Conservation (phyloP, 1,140 invertebrate genomes). For the Odontomachus brunneus region DNA sequence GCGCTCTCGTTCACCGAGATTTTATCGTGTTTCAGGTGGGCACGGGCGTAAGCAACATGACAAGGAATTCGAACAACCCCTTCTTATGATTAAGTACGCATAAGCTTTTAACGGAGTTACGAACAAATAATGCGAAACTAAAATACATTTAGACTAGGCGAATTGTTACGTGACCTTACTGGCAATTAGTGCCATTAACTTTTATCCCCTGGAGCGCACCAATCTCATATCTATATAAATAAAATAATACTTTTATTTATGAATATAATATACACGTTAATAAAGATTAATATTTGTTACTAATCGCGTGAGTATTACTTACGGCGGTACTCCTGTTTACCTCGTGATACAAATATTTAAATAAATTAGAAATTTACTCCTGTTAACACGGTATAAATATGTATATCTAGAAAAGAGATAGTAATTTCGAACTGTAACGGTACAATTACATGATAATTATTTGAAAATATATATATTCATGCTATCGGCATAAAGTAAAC, state of each 20-base stretch:
- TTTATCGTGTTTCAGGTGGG: conserved; percentile 78
- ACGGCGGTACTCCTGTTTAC: conserved; percentile 20
- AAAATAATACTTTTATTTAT: conserved; percentile 83
- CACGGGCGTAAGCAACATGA: conserved; percentile 81
- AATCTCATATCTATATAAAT: conserved; percentile 81
- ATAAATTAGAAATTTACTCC: not conserved
- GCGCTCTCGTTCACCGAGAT: not conserved
- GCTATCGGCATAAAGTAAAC: conserved; percentile 16
- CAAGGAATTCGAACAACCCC: conserved; percentile 84
- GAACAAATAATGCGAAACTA: conserved; percentile 80
- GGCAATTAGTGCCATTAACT: conserved; percentile 83
- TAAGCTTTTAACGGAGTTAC: conserved; percentile 74
- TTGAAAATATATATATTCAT: not conserved
- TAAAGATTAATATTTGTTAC: conserved; percentile 85
- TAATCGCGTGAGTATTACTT: conserved; percentile 70
- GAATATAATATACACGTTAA: conserved; percentile 82
- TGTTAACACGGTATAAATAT: not conserved
- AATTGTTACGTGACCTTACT: conserved; percentile 81
- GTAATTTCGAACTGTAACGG: conserved; percentile 3
- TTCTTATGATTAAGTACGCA: conserved; percentile 83
- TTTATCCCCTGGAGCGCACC: conserved; percentile 79
- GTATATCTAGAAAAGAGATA: not conserved
- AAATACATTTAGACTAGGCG: conserved; percentile 77
- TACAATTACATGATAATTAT: not conserved
- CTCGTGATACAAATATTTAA: not conserved